These are phyloP conservation scores for Xestobium rufovillosum DNA, from an alignment of 2,888 invertebrate genomes.

Conservation along the genomic window DNA sequence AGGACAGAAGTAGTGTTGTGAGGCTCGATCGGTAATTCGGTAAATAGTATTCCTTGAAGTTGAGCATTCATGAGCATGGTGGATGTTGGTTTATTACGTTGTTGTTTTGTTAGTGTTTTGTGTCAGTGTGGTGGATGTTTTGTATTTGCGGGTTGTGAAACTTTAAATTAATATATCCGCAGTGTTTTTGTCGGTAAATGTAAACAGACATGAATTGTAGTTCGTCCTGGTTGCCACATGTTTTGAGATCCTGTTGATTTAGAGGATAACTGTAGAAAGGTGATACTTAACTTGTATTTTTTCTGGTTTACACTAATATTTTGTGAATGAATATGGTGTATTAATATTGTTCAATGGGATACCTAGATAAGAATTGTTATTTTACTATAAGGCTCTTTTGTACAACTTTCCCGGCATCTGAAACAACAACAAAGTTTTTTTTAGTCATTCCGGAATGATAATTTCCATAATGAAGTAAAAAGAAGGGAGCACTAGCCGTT, in stretches of 20 bases:
- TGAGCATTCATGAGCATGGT: constrained; percentile 18
- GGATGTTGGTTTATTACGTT: constrained; percentile 16
- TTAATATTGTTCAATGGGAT: constrained; percentile 31
- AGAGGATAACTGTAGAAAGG: too few relatives aligned
- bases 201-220: too few relatives aligned
- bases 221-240: too few relatives aligned
- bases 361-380: constrained; percentile 19
- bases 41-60: constrained; percentile 16
- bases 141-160: too few relatives aligned
- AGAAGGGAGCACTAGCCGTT: too few relatives aligned
- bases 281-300: constrained; percentile 21
- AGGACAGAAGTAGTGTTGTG: background rate
- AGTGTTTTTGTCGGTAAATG: too few relatives aligned
- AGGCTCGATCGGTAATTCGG: constrained; percentile 14
- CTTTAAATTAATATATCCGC: too few relatives aligned
- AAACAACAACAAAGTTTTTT: too few relatives aligned
- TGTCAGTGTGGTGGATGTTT: constrained; percentile 8
- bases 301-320: constrained; percentile 30
- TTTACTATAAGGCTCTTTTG: constrained; percentile 14
- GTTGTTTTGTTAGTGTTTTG: constrained; percentile 20
- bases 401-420: too few relatives aligned
- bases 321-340: constrained; percentile 28
- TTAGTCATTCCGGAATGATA: too few relatives aligned
- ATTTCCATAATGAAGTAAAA: too few relatives aligned
- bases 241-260: constrained; percentile 1